These are phyloP conservation scores for Ormyrus nitidulus DNA, from an alignment of 2,888 invertebrate genomes.

Conservation along the genomic window DNA sequence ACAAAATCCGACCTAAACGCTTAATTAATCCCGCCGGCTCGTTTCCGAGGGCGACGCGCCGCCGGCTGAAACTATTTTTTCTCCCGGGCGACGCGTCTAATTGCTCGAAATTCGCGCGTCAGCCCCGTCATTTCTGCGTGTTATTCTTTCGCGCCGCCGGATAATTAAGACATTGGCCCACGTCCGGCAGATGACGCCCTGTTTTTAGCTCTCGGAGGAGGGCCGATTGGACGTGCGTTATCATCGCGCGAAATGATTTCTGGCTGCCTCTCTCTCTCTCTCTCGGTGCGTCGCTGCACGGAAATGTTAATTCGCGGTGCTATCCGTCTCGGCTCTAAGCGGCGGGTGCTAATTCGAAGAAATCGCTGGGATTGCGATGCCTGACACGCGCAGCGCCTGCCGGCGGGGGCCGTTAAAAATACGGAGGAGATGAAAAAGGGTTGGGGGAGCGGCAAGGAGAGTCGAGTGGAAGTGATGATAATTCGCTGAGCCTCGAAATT, in stretches of 20 bases:
- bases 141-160: background rate
- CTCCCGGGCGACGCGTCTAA: constrained; percentile 20
- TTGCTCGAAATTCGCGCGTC: constrained; percentile 38
- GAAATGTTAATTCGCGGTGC: constrained; percentile 40
- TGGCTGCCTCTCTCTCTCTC: background rate
- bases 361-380: constrained; percentile 2
- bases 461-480: too few species aligned
- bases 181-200: constrained; percentile 5
- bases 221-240: constrained; percentile 34
- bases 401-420: too few species aligned
- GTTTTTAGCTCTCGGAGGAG: constrained; percentile 21
- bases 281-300: background rate
- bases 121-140: background rate
- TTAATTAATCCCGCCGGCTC: constrained; percentile 1
- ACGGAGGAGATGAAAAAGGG: too few species aligned
- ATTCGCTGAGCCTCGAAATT: too few species aligned
- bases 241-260: constrained; percentile 35
- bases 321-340: constrained; percentile 40
- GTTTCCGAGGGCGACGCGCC: background rate
- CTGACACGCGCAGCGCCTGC: too few species aligned
- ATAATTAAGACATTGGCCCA: constrained; percentile 41
- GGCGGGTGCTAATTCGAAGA: constrained; percentile 44
- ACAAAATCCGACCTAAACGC: too few species aligned
- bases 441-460: too few species aligned
- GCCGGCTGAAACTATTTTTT: constrained; percentile 12